Conservation (phyloP, 2,797 vertebrate genomes). For the Clarias platycephalus region DNA sequence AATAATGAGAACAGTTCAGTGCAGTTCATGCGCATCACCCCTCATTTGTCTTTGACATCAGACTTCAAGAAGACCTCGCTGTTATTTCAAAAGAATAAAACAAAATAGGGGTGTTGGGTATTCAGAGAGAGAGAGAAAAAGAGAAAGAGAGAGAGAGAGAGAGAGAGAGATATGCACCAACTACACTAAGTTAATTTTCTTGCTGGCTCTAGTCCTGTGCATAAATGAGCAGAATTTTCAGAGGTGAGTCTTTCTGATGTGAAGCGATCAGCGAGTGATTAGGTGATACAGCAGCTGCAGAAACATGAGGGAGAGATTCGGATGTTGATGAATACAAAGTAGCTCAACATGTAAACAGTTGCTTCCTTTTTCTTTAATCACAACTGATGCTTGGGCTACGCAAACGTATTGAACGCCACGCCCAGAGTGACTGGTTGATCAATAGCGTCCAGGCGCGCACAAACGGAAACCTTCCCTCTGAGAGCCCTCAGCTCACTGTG, state of each 20-base stretch:
- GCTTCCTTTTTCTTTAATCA: conserved; percentile 59
- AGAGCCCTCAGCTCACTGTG: conserved; percentile 40
- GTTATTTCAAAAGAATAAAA: background rate
- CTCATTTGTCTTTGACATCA: background rate
- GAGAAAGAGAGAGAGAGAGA: background rate
- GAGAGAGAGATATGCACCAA: background rate
- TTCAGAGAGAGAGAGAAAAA: background rate
- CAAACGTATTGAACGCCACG: conserved; percentile 53
- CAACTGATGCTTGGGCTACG: conserved; percentile 44
- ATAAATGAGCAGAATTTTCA: conserved; percentile 26
- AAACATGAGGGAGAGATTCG: conserved; percentile 11
- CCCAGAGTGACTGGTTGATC: conserved; percentile 51
- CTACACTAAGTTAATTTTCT: conserved; percentile 24
- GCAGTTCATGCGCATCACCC: background rate
- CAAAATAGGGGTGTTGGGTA: background rate
- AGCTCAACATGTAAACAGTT: conserved; percentile 60
- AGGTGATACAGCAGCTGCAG: conserved; percentile 20
- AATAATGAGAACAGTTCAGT: conserved; percentile 18
- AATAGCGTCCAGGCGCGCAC: conserved; percentile 43
- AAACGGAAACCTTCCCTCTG: conserved; percentile 41
- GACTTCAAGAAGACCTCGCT: conserved; percentile 9
- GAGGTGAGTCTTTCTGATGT: background rate
- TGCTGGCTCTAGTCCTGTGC: conserved; percentile 20
- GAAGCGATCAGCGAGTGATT: conserved; percentile 31
- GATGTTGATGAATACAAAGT: conserved; percentile 27